Percentiles rank a stretch among this genome's conserved stretches.
Conservation (phyloP, 2,113 vertebrate species). For the Elgaria multicarinata region DNA sequence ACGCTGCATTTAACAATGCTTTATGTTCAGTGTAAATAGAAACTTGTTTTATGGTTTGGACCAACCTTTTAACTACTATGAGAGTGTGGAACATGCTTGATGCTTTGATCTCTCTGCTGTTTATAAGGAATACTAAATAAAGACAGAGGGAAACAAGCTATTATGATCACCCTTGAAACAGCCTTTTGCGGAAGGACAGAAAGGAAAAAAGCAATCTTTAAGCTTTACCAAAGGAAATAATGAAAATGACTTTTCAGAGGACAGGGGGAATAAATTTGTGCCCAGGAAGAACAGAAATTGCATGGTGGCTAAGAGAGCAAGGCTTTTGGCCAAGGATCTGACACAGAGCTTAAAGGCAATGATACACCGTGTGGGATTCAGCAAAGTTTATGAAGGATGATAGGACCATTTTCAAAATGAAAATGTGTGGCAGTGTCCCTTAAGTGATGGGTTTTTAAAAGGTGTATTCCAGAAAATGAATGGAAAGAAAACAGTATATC, state of each 20-base stretch:
- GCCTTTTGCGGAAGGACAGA: conserved; percentile 21
- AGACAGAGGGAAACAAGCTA: conserved; percentile 40
- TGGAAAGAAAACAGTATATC: not conserved
- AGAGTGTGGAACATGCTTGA: not conserved
- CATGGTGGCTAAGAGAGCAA: not conserved
- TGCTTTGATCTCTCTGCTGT: not conserved
- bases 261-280: not conserved
- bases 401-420: not conserved
- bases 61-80: not conserved
- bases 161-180: conserved; percentile 33
- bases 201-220: conserved; percentile 10
- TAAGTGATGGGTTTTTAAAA: not conserved
- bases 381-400: not conserved
- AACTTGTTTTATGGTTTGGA: conserved; percentile 25
- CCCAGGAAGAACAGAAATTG: not conserved
- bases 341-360: not conserved
- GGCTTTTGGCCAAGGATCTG: not conserved
- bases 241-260: conserved; percentile 15
- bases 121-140: conserved; percentile 46
- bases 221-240: conserved; percentile 23
- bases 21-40: conserved; percentile 21
- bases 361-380: not conserved
- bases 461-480: not conserved
- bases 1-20: not conserved
- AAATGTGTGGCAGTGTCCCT: not conserved